phyloP scores from a whole-genome alignment of 1,140 invertebrate species.

The Chelonus insularis region DNA sequence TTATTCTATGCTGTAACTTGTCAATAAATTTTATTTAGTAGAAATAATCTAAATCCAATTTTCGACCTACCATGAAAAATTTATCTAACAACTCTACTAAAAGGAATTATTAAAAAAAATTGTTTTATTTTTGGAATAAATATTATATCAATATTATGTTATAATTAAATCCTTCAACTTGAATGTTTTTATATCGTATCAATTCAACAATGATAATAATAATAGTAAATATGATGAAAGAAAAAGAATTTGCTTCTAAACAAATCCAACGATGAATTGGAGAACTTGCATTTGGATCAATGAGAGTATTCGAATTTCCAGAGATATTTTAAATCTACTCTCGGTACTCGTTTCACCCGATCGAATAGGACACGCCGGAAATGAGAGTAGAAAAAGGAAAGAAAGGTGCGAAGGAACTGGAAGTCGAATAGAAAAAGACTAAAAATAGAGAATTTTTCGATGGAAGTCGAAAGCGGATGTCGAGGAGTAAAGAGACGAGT shows the following conservation, averaged over 20 bases:
- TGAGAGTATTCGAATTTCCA: constrained; percentile 5
- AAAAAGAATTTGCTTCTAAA: background rate
- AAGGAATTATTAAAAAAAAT: too few species aligned
- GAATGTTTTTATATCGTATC: too few species aligned
- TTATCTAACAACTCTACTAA: too few species aligned
- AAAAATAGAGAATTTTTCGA: background rate
- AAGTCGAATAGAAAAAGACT: background rate
- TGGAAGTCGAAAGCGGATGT: constrained; percentile 11
- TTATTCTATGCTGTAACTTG: too few species aligned
- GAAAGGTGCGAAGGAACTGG: background rate
- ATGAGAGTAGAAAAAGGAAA: constrained; percentile 18
- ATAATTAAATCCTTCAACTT: too few species aligned
- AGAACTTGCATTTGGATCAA: background rate
- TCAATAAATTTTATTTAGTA: too few species aligned
- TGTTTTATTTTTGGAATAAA: too few species aligned
- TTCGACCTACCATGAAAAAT: too few species aligned
- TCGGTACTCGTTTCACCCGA: background rate
- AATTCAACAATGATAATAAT: too few species aligned
- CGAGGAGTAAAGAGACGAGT: background rate
- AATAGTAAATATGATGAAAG: too few species aligned
- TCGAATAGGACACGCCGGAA: constrained; percentile 22
- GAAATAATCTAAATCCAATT: too few species aligned
- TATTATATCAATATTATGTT: too few species aligned
- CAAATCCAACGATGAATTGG: background rate
- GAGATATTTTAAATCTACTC: background rate